Evolutionary conservation across 2,888 invertebrate species (phyloP).

Genomic region (Ophonus ardosiacus): DNA sequence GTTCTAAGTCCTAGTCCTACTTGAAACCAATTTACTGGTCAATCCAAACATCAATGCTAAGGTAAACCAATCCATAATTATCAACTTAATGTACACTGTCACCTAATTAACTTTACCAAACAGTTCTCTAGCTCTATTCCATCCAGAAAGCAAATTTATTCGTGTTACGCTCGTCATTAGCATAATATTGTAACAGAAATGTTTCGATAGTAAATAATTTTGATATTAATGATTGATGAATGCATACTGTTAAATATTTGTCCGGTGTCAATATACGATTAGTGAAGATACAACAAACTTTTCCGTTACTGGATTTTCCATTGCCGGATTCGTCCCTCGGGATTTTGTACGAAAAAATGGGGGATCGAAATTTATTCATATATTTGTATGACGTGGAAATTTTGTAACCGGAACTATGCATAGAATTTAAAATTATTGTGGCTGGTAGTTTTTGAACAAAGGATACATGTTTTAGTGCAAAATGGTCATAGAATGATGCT

Average conservation of each 20-base stretch:
- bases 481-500: too few species aligned
- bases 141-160: background rate
- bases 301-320: background rate
- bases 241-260: constrained; percentile 5
- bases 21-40: background rate
- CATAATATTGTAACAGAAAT: constrained; percentile 13
- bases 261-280: constrained; percentile 18
- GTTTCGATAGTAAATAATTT: background rate
- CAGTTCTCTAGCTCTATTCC: background rate
- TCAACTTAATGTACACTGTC: background rate
- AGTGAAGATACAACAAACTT: background rate
- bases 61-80: background rate
- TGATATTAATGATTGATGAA: constrained; percentile 11
- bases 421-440: background rate
- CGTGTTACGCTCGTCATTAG: background rate
- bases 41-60: background rate
- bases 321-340: background rate
- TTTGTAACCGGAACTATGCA: background rate
- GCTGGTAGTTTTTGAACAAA: background rate
- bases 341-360: background rate
- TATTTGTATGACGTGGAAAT: background rate
- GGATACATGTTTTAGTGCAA: background rate
- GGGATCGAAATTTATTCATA: background rate
- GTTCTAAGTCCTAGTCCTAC: too few species aligned
- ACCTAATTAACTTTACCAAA: background rate